Base-by-base conservation (phyloP, 2,797 vertebrate genomes). In the Arrhamphus sclerolepis region DNA sequence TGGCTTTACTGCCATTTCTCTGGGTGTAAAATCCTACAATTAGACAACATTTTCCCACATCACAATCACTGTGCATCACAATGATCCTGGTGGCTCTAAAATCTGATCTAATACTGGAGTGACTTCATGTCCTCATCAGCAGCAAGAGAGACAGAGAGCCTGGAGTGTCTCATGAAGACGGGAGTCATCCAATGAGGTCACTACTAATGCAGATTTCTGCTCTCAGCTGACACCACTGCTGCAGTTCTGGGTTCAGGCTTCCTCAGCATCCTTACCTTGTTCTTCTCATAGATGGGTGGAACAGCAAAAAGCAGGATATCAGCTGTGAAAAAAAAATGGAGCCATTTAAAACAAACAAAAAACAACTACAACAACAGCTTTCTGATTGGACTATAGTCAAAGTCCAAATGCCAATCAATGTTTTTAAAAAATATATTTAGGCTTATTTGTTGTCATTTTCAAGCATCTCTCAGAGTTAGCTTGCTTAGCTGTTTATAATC, bases 251-350 rank as follows among this genome's bases (percentile, higher is more conserved):
- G 31, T 7, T 16, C 20, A 29, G 31, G 21, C 16, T 31, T 2
- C 7, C 29, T 1, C n/a, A 26, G 24, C 38, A 16, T 4, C 7
- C 55, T 89, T 75, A 97, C 96, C 96, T 98, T 96, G 87, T 98
- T 94, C 85, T 96, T 97, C 89, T 96, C 95, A 56, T 98, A 98
- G 75, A 97, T 17, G 3, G 94, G 88, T 0, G 96, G 96, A 41
- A 95, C 59, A 5, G 92, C 93, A 63, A 98, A 98, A 46, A 94
- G 80, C 39, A 97, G 90, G 86, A 98, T 91, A 70, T 97, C 90
- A 0, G 91, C 96, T 98, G 82, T 10, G 62, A 41, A 49, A 62
- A 17, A 50, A 0, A 60, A 21, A 77, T 8, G 73, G 38, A n/a
- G 11, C 19, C 0, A 5, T 16, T 11, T 5, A 1, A 40, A 26